Conservation (phyloP, 2,888 invertebrate species). For the Epinotia brunnichana region DNA sequence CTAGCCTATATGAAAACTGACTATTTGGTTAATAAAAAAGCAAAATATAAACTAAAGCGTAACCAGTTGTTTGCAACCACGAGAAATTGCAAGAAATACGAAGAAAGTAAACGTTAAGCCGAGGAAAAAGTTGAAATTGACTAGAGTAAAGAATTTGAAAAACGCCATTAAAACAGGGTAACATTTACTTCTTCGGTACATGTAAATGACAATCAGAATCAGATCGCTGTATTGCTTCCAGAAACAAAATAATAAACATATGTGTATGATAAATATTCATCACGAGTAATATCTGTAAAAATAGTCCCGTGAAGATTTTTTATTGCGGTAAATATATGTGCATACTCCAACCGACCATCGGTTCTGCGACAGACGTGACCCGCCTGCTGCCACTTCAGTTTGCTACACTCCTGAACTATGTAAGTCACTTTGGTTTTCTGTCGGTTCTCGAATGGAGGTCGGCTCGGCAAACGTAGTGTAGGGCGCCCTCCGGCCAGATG, state of each 20-base stretch:
- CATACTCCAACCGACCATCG: too few species aligned
- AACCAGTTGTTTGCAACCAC: background rate
- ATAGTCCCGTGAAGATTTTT: too few species aligned
- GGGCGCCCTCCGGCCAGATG: too few species aligned
- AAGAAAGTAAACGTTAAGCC: conserved; percentile 34
- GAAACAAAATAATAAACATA: background rate
- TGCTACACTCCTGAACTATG: too few species aligned
- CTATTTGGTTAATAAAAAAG: background rate
- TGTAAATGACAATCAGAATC: background rate
- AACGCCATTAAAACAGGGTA: conserved; percentile 9
- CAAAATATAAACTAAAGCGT: background rate
- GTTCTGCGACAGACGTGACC: too few species aligned
- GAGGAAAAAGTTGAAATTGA: conserved; percentile 5
- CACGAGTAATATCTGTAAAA: too few species aligned
- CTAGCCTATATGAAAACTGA: background rate
- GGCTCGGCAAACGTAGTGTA: too few species aligned
- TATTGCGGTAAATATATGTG: too few species aligned
- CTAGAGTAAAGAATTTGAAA: background rate
- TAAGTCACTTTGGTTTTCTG: too few species aligned
- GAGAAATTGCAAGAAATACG: conserved; percentile 6
- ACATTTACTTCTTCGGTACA: conserved; percentile 39
- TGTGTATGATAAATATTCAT: too few species aligned
- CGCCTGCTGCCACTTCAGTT: too few species aligned
- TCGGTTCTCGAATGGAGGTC: too few species aligned
- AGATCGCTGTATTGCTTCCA: conserved; percentile 4